Base-by-base conservation (phyloP, 2,797 vertebrate species). In the Botia kubotai region DNA sequence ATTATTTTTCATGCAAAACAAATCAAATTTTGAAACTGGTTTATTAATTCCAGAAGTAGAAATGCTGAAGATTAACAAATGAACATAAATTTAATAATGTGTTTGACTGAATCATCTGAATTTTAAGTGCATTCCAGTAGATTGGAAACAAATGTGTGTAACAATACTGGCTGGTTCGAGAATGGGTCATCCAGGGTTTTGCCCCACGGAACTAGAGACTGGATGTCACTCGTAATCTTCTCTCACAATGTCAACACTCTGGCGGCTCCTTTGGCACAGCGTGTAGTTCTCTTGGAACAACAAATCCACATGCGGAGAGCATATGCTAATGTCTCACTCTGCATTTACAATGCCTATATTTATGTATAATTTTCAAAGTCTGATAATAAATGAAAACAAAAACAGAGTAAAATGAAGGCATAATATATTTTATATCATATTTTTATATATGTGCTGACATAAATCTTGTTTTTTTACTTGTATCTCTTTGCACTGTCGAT, bases 201-300 rank as follows among this genome's bases (percentile, higher is more conserved):
- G 58, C 57, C 74, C 50, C 57, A 63, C 72, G 68, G 67, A 65
- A 57, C 66, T 70, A 16, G 33, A 71, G 74, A 48, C 80, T 71
- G 58, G 72, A 82, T 57, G 80, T 63, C 80, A 77, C 67, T 55
- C 33, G 67, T 77, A 82, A 82, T 82, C 80, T 72, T 69, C 68
- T 71, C 74, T 77, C 17, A 39, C 73, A 72, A 39, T 77, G 67
- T 82, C 67, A 65, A 72, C 73, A 82, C 74, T 55, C 68, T 65
- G 60, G 58, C 58, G 36, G 66, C 46, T 82, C 33, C 46, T 65
- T 82, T 57, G 48, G 74, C 48, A 1, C 68, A 77, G 57, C 50
- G 50, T 66, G 74, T 33, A 14, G 57, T 48, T 66, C 68, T 66
- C 50, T 55, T 82, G 80, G 58, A 82, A 77, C 50, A 82, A 77